Evolutionary conservation across 2,888 invertebrate genomes (phyloP), one percentile per base, ranked within the genome.

Genomic region (Plemyria rubiginata): DNA sequence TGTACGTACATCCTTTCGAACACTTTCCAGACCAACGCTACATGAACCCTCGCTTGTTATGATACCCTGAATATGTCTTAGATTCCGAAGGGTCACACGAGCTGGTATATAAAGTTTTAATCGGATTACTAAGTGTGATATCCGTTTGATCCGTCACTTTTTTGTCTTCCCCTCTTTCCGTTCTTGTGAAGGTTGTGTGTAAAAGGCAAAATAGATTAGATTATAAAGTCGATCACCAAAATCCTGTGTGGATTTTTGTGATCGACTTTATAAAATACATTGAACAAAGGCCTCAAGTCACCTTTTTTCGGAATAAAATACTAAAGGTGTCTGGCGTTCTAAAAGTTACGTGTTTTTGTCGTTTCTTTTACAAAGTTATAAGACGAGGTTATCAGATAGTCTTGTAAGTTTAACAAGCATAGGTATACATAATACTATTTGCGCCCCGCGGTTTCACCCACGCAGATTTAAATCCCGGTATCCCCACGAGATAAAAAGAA

Each of bases 101-200:
- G 11, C 38, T 62, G 58, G 54, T 55, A 29, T 55, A 41, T 12
- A 62, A 58, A 63, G 62, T 66, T 38, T 54, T 70, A 72, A 65
- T 75, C 67, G 68, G 70, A 73, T 79, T 69, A 73, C 76, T 68
- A 62, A 70, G 72, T 71, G 71, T 72, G 66, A 77, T 73, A 74
- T 76, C 76, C 73, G 71, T 73, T 79, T 76, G 70, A 77, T 76
- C 74, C 72, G 59, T 60, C 72, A 77, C 74, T 77, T 80, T 65
- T 70, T 72, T 72, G 78, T 73, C 70, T 78, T 82, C 78, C 11
- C 13, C 54, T 50, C 51, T 55, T 45, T 51, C 22, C 6, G 29
- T 13, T 36, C 45, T 41, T 15, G 6, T 29, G 15, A 46, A 52
- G 52, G 51, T 45, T 38, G 29, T 45, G 38, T 32, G 48, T 46